These are phyloP conservation scores for Pelochelys cantorii DNA, from an alignment of 2,797 vertebrate species.

Conservation along the genomic window DNA sequence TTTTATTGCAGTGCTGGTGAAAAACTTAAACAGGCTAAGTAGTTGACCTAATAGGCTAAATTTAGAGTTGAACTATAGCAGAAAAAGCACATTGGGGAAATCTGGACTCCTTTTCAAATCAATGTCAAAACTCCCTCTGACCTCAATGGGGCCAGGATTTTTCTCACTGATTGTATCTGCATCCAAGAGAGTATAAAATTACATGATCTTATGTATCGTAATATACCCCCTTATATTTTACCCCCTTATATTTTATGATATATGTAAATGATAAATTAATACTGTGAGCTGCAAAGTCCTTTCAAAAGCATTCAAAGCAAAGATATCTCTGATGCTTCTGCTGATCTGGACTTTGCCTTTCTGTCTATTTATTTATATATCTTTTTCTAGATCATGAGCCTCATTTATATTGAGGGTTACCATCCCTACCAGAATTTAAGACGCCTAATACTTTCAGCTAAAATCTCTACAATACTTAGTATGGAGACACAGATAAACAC, in stretches of 20 bases:
- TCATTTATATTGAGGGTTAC: background rate
- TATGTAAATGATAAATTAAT: background rate
- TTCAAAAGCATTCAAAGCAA: background rate
- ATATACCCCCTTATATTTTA: background rate
- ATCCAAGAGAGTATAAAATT: background rate
- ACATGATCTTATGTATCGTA: background rate
- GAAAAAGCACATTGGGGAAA: background rate
- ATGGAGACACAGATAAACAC: background rate
- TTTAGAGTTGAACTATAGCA: background rate
- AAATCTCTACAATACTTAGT: background rate
- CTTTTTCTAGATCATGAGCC: background rate
- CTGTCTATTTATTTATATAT: background rate
- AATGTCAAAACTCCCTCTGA: background rate
- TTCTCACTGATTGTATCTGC: background rate
- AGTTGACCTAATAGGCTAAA: background rate
- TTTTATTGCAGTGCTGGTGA: background rate
- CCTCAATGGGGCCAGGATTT: background rate
- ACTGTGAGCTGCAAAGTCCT: conserved; percentile 18
- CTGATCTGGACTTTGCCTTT: background rate
- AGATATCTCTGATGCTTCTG: background rate
- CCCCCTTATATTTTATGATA: background rate
- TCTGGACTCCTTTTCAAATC: background rate
- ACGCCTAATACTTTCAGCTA: background rate
- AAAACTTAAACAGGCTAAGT: background rate
- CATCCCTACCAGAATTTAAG: background rate